These are phyloP conservation scores for Notiomystis cincta DNA, from an alignment of 2,113 vertebrate genomes.

Conservation along the genomic window DNA sequence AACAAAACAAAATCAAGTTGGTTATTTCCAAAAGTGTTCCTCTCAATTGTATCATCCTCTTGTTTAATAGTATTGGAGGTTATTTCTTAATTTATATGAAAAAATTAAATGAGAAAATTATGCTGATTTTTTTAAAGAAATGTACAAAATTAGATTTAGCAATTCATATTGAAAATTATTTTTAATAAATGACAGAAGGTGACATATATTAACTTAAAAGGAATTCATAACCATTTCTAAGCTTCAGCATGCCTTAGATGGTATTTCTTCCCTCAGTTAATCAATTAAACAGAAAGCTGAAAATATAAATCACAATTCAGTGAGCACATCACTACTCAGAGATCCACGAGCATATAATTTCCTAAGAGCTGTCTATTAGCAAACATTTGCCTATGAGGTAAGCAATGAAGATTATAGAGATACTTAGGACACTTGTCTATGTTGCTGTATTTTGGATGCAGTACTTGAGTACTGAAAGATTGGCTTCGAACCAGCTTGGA, in stretches of 20 bases:
- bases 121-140: not conserved
- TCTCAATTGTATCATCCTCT: not conserved
- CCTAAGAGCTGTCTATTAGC: not conserved
- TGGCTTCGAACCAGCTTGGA: conserved; percentile 91
- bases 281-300: not conserved
- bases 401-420: conserved; percentile 22
- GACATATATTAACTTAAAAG: not conserved
- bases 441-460: conserved; percentile 82
- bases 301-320: not conserved
- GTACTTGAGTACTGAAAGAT: conserved; percentile 89
- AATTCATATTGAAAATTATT: not conserved
- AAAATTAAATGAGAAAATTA: not conserved
- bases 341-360: not conserved
- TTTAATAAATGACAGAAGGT: not conserved
- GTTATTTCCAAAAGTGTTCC: not conserved
- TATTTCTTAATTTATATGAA: not conserved
- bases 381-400: not conserved
- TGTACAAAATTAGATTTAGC: not conserved
- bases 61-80: not conserved
- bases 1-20: not conserved
- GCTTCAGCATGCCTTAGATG: not conserved
- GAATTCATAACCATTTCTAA: not conserved
- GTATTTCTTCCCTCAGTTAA: not conserved
- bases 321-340: not conserved
- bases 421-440: conserved; percentile 85